A percentile compares a stretch with the other conserved stretches of the same genome.
Conservation (phyloP, 2,113 vertebrate genomes). For the Piprites chloris region DNA sequence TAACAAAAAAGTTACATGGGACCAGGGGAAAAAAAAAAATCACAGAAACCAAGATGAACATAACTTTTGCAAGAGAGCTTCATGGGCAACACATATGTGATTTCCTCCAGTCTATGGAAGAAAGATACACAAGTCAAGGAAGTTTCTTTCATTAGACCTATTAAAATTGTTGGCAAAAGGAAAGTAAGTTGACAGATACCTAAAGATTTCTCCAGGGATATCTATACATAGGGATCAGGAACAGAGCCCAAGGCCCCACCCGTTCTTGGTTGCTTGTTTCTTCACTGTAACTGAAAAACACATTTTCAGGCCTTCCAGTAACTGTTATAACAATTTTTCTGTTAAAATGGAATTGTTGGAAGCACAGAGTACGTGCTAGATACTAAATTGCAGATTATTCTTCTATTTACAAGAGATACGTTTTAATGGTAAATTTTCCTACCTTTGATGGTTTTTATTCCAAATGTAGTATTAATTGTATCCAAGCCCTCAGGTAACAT, state of each 20-base stretch:
- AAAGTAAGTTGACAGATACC: background rate
- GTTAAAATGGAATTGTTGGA: background rate
- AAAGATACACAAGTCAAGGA: background rate
- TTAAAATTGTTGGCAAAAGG: background rate
- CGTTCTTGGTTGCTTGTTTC: background rate
- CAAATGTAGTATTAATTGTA: constrained; percentile 75
- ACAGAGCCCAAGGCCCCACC: background rate
- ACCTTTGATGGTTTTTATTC: constrained; percentile 65
- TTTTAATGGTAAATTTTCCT: background rate
- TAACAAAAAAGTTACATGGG: background rate
- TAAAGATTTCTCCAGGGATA: background rate
- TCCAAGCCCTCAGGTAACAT: constrained; percentile 74
- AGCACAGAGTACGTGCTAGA: background rate
- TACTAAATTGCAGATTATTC: background rate
- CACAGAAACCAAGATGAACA: background rate
- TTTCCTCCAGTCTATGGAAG: background rate
- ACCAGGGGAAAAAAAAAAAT: background rate
- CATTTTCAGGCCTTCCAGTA: background rate
- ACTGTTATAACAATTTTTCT: background rate
- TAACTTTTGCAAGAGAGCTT: background rate
- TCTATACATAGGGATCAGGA: background rate
- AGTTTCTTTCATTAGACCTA: background rate
- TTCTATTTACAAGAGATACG: background rate
- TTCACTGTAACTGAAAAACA: background rate
- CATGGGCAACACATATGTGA: background rate